Percentiles rank a stretch among this genome's conserved stretches.
Evolutionary conservation across 2,888 invertebrate species (phyloP).

Genomic region (Sussaba pulchella): DNA sequence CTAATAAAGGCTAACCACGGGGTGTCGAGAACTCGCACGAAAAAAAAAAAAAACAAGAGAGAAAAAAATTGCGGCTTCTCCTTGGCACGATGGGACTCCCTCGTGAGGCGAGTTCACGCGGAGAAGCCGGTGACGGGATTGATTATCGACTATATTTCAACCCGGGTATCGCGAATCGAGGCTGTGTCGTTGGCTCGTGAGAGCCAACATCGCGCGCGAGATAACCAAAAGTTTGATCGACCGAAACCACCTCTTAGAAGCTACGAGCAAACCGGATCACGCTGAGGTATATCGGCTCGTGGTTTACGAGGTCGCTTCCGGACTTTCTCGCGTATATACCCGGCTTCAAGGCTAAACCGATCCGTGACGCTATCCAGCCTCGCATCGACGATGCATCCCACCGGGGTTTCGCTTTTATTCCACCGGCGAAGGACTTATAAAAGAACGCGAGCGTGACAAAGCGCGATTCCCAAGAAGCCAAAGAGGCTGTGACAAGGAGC

Average conservation of each 20-base stretch:
- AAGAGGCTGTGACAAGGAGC: background rate
- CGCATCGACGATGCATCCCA: background rate
- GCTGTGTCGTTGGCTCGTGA: slow-evolving; percentile 1
- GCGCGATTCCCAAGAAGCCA: slow-evolving; percentile 5
- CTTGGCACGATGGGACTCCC: no score
- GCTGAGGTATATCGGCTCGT: slow-evolving; percentile 52
- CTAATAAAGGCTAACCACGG: slow-evolving; percentile 6
- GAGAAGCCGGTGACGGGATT: slow-evolving; percentile 22
- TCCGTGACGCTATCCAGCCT: slow-evolving; percentile 1
- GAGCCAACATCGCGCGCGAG: slow-evolving; percentile 11
- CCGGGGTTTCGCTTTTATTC: slow-evolving; percentile 3
- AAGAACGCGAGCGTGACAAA: slow-evolving; percentile 16
- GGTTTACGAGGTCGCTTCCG: slow-evolving; percentile 56
- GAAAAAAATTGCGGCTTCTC: slow-evolving; percentile 9
- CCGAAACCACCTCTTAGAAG: slow-evolving; percentile 56
- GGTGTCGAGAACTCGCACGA: background rate
- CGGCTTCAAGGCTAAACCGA: background rate
- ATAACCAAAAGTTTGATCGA: slow-evolving; percentile 57
- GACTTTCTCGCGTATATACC: background rate
- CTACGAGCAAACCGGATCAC: slow-evolving; percentile 57
- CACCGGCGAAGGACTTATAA: background rate
- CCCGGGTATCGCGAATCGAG: background rate
- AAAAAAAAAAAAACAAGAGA: slow-evolving; percentile 19
- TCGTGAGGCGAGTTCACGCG: background rate
- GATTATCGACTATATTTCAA: slow-evolving; percentile 18